Base-by-base conservation (phyloP, 2,797 vertebrate genomes). In the Ciconia nigra region DNA sequence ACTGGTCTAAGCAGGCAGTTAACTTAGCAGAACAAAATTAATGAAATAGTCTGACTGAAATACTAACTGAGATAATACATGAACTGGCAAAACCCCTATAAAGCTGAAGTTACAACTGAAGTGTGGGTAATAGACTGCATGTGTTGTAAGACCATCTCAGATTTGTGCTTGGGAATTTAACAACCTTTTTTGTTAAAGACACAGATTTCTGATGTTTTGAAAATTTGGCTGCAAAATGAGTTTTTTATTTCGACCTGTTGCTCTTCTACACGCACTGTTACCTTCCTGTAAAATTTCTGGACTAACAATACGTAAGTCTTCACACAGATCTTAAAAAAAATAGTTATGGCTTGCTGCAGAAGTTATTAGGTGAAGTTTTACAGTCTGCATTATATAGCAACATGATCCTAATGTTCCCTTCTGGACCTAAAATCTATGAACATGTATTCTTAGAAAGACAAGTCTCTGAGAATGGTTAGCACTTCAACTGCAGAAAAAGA, bases 1-100 rank as follows among this genome's bases (percentile, higher is more conserved):
- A 39, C 73, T 41, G 29, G n/a, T 78, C 55, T 79, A 94, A 93
- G n/a, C n/a, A 89, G 44, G 33, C 49, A 85, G 63, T 81, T 94
- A 91, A 61, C 52, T 74, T 17, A 59, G 37, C n/a, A 92, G 54
- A 89, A 89, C 42, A 85, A 52, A 88, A 87, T 62, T 65, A 95
- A 84, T 67, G 54, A 61, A 93, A 94, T 6, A 39, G 57, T 69
- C 57, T 91, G 57, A 67, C 28, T 82, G 62, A 91, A 88, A 93
- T 58, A 79, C 19, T 76, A 83, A 90, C 78, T 29, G 44, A 29
- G n/a, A 33, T 73, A 91, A 90, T 25, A 93, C 11, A 67, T 5
- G 28, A 88, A 90, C 44, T 51, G 19, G 31, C 18, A 89, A 93
- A 87, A 63, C 39, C 58, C 87, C 80, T 77, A 19, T 15, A 84